These are phyloP conservation scores for Cervus canadensis DNA, from an alignment of 2,113 vertebrate genomes.

Conservation along the genomic window DNA sequence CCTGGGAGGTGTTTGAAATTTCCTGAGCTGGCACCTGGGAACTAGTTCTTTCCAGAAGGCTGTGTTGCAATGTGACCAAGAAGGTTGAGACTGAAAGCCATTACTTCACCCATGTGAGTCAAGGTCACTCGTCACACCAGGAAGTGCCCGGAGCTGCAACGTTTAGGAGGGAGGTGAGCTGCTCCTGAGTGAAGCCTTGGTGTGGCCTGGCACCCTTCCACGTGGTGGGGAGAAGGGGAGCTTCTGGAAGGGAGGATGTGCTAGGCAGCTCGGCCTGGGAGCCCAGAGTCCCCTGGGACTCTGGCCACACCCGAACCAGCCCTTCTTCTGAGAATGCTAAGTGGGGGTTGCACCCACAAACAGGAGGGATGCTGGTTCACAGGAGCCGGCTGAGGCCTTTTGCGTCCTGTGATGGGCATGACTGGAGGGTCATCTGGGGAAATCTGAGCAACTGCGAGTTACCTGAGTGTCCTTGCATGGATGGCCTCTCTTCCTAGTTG, in stretches of 20 bases:
- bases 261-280: background rate
- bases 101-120: conserved; percentile 30
- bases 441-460: background rate
- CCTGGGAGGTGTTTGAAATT: conserved; percentile 50
- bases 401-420: background rate
- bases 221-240: background rate
- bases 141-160: background rate
- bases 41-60: background rate
- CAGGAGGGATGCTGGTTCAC: background rate
- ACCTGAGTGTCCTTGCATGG: background rate
- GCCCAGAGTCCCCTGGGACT: background rate
- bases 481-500: background rate
- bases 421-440: background rate
- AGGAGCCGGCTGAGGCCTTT: background rate
- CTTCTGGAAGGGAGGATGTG: background rate
- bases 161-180: background rate
- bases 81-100: background rate
- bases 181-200: background rate
- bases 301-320: too few species aligned
- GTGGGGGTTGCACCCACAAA: background rate
- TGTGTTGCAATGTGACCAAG: conserved; percentile 44
- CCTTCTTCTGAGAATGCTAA: background rate
- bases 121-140: conserved; percentile 29
- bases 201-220: background rate
- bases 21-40: conserved; percentile 59